Base-by-base conservation (phyloP, 2,888 invertebrate genomes). In the Lochmaea capreae region DNA sequence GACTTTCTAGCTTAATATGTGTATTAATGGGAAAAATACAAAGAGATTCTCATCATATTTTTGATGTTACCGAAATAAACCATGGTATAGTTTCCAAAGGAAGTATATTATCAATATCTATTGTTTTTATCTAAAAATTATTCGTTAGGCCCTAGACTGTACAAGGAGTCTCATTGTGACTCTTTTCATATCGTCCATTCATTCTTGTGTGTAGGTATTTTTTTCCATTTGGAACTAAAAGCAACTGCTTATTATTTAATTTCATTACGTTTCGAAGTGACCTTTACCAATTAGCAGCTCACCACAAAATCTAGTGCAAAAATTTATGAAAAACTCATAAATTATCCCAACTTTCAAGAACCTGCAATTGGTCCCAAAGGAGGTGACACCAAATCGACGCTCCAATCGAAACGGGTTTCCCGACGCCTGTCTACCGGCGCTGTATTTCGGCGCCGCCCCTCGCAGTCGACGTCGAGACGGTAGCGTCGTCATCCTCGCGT, bases 401-500 rank as follows among this genome's bases (percentile, higher is more conserved):
- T 46, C 42, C 75, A 70, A 66, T 67, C 14, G 62, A 10, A 78
- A 72, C 77, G 79, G 77, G 54, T 18, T 22, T 62, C 18, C 26
- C 33, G 79, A 76, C 79, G 79, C 79, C 63, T 43, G 49, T 57
- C 68, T 26, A 77, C 81, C 79, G 83, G 81, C 81, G 80, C 79
- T 68, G 18, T 72, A 78, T 77, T 63, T 68, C 75, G 79, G 79
- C 74, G 79, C 84, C 84, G 81, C 78, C 77, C 79, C 79, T 75
- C 75, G 72, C 85, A 88, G 88, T 88, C 87, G 77, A 78, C 79
- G 72, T 62, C 65, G 68, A 74, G 72, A 59, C 68, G 69, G 73
- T 67, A 63, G 61, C 77, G 83, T 81, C 80, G 89, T 89, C 90
- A 90, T 79, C 77, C 78, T 81, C 76, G 80, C 83, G 81, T 79